phyloP scores from a whole-genome alignment of 2,888 invertebrate genomes.

The Druceiella hillmani region DNA sequence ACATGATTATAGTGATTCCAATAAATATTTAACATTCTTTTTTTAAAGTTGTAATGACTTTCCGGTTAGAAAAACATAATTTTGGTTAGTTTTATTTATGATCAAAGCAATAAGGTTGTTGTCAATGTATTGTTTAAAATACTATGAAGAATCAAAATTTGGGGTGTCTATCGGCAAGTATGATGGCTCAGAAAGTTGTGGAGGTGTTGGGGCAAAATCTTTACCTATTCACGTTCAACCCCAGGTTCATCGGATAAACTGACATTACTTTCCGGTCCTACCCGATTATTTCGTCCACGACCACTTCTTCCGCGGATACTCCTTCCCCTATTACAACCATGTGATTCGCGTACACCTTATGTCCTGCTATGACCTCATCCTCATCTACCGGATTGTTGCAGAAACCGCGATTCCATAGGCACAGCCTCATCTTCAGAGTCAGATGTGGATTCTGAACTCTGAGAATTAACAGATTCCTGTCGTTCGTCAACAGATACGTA shows the following conservation, averaged over 20 bases:
- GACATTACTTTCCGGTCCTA: constrained; percentile 5
- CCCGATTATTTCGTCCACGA: constrained; percentile 4
- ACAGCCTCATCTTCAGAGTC: constrained; percentile 4
- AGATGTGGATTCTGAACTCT: constrained; percentile 4
- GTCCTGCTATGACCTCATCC: constrained; percentile 4
- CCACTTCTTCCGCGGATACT: constrained; percentile 6
- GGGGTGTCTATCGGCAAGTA: constrained; percentile 5
- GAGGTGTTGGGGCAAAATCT: constrained; percentile 2
- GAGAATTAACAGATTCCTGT: constrained; percentile 5
- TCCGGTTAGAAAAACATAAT: background rate
- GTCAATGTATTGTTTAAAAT: constrained; percentile 8
- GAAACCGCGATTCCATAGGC: constrained; percentile 5
- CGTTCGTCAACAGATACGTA: constrained; percentile 3
- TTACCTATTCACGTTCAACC: constrained; percentile 4
- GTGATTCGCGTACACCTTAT: constrained; percentile 4
- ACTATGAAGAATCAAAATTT: constrained; percentile 3
- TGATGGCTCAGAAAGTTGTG: constrained; percentile 3
- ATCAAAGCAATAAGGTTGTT: constrained; percentile 5
- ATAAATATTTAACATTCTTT: constrained; percentile 6
- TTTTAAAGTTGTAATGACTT: constrained; percentile 1
- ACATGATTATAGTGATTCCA: constrained; percentile 8
- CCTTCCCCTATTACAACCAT: constrained; percentile 6
- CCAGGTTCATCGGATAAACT: constrained; percentile 5
- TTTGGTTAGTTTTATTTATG: constrained; percentile 5
- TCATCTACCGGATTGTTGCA: constrained; percentile 4